Base-by-base conservation (phyloP, 2,797 vertebrate species). In the Dendrocincla tyrannina region DNA sequence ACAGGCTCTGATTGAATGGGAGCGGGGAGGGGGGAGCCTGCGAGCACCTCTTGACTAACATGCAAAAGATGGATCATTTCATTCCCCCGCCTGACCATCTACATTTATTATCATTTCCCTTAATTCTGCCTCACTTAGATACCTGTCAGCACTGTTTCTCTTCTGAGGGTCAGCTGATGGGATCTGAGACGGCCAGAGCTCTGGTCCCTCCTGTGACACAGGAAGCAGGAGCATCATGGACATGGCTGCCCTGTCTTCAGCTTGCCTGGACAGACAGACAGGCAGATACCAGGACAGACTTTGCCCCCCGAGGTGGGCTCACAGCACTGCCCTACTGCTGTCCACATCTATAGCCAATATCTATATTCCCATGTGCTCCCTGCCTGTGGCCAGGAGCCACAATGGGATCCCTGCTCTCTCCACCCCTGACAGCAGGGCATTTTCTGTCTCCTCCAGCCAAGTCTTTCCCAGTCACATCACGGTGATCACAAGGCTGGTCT, bases 1-100 rank as follows among this genome's bases (percentile, higher is more conserved):
- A 99, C 99, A 99, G 98, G 96, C 93, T 96, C 98, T 99, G 99
- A 99, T 99, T 99, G 99, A 99, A 98, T 98, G 97, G 97, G 96
- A 98, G 97, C 91, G 83, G 96, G 97, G 98, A 95, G 97, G 91
- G 93, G 98, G 92, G 92, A 82, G 94, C 85, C 92, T 87, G 95
- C 27, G 17, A 97, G 87, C 95, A 93, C 95, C 97, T 96, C 93
- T 93, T 91, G 94, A 96, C 97, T 98, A 98, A 99, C 98, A 98
- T 98, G 97, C 98, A 97, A 98, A 97, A 98, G 98, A 99, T 99
- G 98, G 98, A 99, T 99, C 95, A 97, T 98, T 98, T 98, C 98
- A 98, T 98, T 98, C 98, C 97, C 95, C 96, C 18, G 55, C 83
- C 97, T 96, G 97, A 97, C 97, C 95, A 96, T 97, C 96, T 96